A percentile compares a stretch with the other conserved stretches of the same genome.
Conservation (phyloP, 1,140 invertebrate species). For the Akabosia matsudoensis region DNA sequence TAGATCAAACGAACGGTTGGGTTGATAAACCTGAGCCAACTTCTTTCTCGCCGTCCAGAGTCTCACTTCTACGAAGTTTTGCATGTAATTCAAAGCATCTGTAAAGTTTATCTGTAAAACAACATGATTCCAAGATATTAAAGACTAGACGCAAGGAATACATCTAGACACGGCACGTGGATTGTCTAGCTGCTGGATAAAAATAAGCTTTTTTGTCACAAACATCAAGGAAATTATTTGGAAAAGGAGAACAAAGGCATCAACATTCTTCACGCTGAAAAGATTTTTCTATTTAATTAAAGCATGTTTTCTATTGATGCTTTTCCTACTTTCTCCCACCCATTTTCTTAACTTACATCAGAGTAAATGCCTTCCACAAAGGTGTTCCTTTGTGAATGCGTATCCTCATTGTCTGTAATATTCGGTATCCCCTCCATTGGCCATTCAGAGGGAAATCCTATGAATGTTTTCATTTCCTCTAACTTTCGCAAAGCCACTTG, state of each 20-base stretch:
- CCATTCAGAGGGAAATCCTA: not conserved
- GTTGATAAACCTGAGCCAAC: not conserved
- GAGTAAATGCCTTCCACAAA: not conserved
- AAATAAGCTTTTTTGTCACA: too few relatives aligned
- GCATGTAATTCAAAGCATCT: not conserved
- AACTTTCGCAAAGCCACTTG: not conserved
- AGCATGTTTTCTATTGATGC: not conserved
- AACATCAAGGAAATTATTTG: too few relatives aligned
- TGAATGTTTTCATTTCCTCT: not conserved
- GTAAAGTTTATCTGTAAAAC: constrained; percentile 19
- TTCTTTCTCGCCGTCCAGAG: not conserved
- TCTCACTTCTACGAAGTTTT: not conserved
- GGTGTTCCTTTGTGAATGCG: too few relatives aligned
- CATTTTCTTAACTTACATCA: too few relatives aligned
- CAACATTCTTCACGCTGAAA: not conserved
- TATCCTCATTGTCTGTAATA: too few relatives aligned
- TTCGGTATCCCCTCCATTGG: not conserved
- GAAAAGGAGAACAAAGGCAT: too few relatives aligned
- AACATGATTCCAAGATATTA: not conserved
- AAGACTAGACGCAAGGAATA: not conserved
- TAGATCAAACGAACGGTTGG: too few relatives aligned
- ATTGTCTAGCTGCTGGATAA: too few relatives aligned
- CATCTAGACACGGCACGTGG: too few relatives aligned
- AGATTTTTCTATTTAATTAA: not conserved
- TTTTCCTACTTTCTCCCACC: not conserved